These are phyloP conservation scores for Monopis laevigella DNA, from an alignment of 2,888 invertebrate genomes.

Conservation along the genomic window DNA sequence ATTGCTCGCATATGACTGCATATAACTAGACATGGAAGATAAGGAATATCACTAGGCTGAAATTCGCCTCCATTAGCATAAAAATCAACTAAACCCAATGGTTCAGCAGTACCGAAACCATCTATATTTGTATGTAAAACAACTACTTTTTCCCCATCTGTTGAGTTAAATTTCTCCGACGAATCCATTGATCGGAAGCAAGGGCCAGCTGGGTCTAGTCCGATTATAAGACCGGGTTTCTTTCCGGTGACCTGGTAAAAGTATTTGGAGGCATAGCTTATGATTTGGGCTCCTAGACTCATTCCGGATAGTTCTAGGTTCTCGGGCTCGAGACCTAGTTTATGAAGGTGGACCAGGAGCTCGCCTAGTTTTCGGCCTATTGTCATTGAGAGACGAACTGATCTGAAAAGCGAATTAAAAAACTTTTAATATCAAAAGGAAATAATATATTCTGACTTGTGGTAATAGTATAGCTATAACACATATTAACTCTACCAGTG, in stretches of 20 bases:
- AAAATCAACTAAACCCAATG: constrained; percentile 45
- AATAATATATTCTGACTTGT: too few species aligned
- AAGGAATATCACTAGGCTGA: constrained; percentile 45
- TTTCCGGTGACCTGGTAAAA: constrained; percentile 39
- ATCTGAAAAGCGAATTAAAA: too few species aligned
- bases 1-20: constrained; percentile 44
- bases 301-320: constrained; percentile 44
- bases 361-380: constrained; percentile 46
- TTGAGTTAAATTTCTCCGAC: constrained; percentile 29
- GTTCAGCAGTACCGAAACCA: constrained; percentile 52
- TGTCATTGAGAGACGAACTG: constrained; percentile 37
- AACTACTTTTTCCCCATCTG: constrained; percentile 41
- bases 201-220: constrained; percentile 52
- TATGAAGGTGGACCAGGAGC: constrained; percentile 35
- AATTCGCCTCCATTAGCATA: constrained; percentile 55
- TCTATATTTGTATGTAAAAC: constrained; percentile 54
- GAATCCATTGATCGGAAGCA: constrained; percentile 39
- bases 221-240: constrained; percentile 43
- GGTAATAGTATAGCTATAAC: too few species aligned
- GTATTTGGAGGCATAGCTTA: constrained; percentile 39
- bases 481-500: too few species aligned
- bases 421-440: too few species aligned
- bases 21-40: constrained; percentile 42
- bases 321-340: constrained; percentile 35
- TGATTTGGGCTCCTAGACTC: constrained; percentile 48